Evolutionary conservation across 2,888 invertebrate species (phyloP), one percentile per base, ranked within the genome.

Genomic region (Myopa testacea): DNA sequence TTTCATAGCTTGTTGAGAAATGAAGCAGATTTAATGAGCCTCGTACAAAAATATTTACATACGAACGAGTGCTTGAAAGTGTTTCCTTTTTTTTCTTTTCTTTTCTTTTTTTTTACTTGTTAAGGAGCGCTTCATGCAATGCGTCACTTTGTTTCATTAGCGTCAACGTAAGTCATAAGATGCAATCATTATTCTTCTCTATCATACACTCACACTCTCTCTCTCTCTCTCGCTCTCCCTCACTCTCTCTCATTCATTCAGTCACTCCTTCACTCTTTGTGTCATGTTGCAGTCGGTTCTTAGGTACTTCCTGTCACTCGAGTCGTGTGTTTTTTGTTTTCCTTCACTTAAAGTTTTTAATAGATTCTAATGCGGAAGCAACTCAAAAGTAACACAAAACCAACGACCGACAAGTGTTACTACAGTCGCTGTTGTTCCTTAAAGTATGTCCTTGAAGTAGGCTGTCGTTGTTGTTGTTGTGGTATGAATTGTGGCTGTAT

Each of bases 241-340:
- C 50, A 50, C 50, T 6, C 50, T 55, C n/a, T 14, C n/a, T 55
- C 16, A 16, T 55, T 55, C 10, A 65, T 5, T 37, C 65, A 38
- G 3, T 19, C 34, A 26, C 50, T 71, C 16, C 0, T 14, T 26
- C 58, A 71, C 10, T 71, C 3, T 55, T 26, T 34, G 34, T 55
- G 70, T 55, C 70, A 70, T 52, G 70, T 37, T 37, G 37, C n/a
- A 14, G 34, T 37, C 55, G 52, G 34, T 34, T 70, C 55, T 70
- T 55, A n/a, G 8, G 26, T 52, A 70, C 70, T 70, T 70, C 55
- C 55, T 70, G 70, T 37, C 70, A 70, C 70, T 70, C 52, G 37
- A 67, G 40, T 8, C 16, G 16, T 55, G 55, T 38, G 52, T 8
- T 12, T 52, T 34, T 55, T 37, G 7, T 45, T 69, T 52, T 0